Conservation (phyloP, 1,140 invertebrate genomes). For the Acyrthosiphon pisum region DNA sequence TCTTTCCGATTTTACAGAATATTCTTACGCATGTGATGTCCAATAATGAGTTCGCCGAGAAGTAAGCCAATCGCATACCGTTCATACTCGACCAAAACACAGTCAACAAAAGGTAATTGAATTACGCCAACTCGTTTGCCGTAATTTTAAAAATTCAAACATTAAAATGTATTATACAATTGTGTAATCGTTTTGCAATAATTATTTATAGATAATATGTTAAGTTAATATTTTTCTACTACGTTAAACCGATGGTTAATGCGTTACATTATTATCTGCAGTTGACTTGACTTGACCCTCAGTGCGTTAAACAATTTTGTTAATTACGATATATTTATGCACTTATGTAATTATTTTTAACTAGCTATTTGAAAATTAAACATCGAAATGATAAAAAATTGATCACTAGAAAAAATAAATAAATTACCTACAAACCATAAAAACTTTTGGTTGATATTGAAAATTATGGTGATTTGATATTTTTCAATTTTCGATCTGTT, state of each 20-base stretch:
- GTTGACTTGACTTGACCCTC: background rate
- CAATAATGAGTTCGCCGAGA: slow-evolving; percentile 42
- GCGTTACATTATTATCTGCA: background rate
- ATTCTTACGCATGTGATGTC: background rate
- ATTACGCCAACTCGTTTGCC: background rate
- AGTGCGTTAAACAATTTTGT: background rate
- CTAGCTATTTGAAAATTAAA: background rate
- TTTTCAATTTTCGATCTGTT: background rate
- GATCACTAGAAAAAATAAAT: background rate
- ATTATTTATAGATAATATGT: background rate
- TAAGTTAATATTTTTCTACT: background rate
- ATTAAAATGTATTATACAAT: background rate
- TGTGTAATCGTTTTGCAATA: background rate
- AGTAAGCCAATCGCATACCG: slow-evolving; percentile 21
- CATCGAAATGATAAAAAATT: background rate
- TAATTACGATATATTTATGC: background rate
- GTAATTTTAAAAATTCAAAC: background rate
- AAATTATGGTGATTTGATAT: background rate
- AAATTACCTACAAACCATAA: background rate
- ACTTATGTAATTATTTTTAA: background rate
- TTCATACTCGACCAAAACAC: slow-evolving; percentile 45
- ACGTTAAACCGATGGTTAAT: background rate
- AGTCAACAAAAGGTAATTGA: slow-evolving; percentile 45
- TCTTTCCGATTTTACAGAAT: slow-evolving; percentile 31
- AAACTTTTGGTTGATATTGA: background rate